These are phyloP conservation scores for Acholoe squamosa DNA, from an alignment of 2,888 invertebrate species.

Conservation along the genomic window DNA sequence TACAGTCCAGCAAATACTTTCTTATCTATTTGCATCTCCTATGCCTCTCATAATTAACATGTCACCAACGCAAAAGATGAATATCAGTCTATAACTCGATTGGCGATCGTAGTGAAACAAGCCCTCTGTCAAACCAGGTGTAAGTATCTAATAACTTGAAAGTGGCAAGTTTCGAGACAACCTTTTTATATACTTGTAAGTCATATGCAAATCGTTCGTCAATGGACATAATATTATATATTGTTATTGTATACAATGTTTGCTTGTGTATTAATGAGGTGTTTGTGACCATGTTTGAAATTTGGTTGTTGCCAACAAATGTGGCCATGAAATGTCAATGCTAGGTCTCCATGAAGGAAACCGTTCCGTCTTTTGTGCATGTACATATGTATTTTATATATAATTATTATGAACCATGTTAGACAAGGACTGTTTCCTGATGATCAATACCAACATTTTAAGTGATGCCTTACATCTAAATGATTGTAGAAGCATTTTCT, in stretches of 20 bases:
- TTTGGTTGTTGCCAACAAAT: background rate
- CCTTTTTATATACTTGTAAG: background rate
- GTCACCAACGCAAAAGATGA: no score
- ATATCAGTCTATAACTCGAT: no score
- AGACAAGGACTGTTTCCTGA: background rate
- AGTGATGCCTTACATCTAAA: no score
- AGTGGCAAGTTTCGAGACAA: conserved; percentile 1
- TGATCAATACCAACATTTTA: no score
- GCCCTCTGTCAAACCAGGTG: background rate
- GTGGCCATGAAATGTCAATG: background rate
- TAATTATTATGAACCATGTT: background rate
- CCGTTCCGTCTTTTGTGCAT: background rate
- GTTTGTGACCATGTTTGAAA: background rate
- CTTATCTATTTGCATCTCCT: no score
- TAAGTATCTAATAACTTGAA: conserved; percentile 12
- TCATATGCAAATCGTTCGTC: background rate
- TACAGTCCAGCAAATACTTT: no score
- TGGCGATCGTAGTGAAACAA: background rate
- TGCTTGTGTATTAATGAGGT: background rate
- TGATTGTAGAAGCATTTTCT: no score
- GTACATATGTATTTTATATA: background rate
- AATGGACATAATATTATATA: background rate
- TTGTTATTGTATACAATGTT: background rate
- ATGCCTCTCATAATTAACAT: no score
- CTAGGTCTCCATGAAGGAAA: background rate